Evolutionary conservation across 37 sponge, comb jelly and placozoan genomes (phyloP).

Genomic region (Haliclona indistincta): DNA sequence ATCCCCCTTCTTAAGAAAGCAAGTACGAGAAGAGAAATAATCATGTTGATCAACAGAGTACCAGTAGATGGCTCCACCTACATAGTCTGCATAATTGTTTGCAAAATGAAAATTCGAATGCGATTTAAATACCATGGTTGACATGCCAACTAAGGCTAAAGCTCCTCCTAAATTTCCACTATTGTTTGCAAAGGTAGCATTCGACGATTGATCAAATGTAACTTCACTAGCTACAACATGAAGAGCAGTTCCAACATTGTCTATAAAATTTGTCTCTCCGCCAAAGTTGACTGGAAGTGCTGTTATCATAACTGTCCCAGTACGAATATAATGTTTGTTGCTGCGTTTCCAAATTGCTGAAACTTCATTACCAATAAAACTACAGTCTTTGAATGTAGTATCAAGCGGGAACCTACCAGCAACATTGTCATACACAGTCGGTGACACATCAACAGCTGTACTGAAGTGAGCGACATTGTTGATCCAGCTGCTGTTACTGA

Average conservation of each 20-base stretch:
- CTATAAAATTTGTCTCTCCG: background rate
- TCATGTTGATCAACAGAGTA: background rate
- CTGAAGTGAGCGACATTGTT: background rate
- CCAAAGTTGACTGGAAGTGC: conserved; percentile 8
- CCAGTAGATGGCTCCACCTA: conserved; percentile 22
- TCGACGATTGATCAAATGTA: background rate
- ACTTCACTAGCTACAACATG: background rate
- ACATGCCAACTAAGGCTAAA: conserved; percentile 3
- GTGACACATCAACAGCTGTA: background rate
- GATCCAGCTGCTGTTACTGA: background rate
- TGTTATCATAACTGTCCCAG: background rate
- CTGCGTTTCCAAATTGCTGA: too few relatives aligned
- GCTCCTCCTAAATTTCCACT: conserved; percentile 26
- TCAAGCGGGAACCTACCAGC: background rate
- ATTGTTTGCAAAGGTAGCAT: conserved; percentile 5
- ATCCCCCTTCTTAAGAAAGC: background rate
- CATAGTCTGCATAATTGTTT: conserved; percentile 3
- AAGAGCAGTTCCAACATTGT: conserved; percentile 13
- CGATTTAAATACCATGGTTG: background rate
- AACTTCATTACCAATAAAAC: background rate
- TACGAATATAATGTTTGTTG: too few relatives aligned
- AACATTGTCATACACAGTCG: background rate
- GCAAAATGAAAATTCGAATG: background rate
- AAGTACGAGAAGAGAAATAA: background rate
- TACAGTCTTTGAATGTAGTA: background rate